These are phyloP conservation scores for Helicoverpa assulta DNA, from an alignment of 2,888 invertebrate genomes.

Conservation along the genomic window DNA sequence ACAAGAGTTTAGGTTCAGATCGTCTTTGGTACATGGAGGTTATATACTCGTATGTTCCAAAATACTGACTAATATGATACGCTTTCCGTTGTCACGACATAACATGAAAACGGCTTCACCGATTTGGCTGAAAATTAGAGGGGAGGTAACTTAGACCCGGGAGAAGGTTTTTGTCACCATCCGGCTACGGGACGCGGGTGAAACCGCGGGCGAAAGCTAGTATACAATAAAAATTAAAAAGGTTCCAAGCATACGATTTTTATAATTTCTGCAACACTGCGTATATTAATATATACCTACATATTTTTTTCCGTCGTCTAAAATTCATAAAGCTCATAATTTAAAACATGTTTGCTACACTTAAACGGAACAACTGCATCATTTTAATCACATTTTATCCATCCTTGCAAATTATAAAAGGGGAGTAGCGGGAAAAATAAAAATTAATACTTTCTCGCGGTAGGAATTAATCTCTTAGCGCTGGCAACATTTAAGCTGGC, in stretches of 20 bases:
- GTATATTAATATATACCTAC: background rate
- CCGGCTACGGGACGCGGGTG: too few relatives aligned
- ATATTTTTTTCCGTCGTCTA: background rate
- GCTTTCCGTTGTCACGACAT: too few relatives aligned
- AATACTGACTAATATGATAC: too few relatives aligned
- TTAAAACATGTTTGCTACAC: slow-evolving; percentile 20
- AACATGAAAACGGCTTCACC: too few relatives aligned
- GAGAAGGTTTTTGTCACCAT: too few relatives aligned
- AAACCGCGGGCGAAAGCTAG: too few relatives aligned
- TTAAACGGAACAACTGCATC: slow-evolving; percentile 42
- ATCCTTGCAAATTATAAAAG: slow-evolving; percentile 52
- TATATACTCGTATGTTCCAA: too few relatives aligned
- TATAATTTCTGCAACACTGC: background rate
- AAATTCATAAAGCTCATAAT: slow-evolving; percentile 7
- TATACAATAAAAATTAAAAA: too few relatives aligned
- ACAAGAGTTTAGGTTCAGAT: background rate
- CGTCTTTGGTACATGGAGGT: background rate
- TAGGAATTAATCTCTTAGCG: slow-evolving; percentile 67
- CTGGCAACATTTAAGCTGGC: slow-evolving; percentile 78
- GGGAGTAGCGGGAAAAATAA: slow-evolving; percentile 66
- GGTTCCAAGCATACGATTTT: background rate
- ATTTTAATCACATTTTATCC: slow-evolving; percentile 55
- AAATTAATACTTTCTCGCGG: slow-evolving; percentile 66
- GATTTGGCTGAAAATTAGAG: too few relatives aligned
- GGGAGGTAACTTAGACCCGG: too few relatives aligned